Evolutionary conservation across 2,797 vertebrate species (phyloP), one percentile per base, ranked within the genome.

Genomic region (Alauda arvensis): DNA sequence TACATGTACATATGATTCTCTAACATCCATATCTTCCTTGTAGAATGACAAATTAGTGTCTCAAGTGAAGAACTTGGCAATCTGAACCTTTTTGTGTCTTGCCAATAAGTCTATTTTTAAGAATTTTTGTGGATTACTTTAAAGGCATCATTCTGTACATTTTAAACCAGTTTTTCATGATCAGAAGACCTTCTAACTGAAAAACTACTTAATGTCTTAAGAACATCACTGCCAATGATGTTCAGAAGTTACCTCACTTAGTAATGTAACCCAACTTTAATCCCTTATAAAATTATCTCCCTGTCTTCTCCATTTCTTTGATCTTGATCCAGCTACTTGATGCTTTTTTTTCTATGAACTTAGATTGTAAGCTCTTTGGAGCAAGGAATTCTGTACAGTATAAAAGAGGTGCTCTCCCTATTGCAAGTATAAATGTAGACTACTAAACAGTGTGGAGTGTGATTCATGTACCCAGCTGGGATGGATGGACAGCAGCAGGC

Each of bases 331-430:
- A 67, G 51, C 49, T 72, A 63, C 70, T 79, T 83, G 78, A 71
- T 86, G 42, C n/a, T 24, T 87, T 77, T n/a, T 92, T 90, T 84
- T 78, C 66, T 78, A 69, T 84, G 43, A 80, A 81, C 2, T 69
- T 69, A 95, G 93, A 94, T 80, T 94, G 86, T 95, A 62, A 93
- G 82, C 92, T 87, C 94, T 87, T 80, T 34, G 67, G 86, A 39
- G 92, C 88, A 51, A 76, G 90, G 86, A 83, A 26, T 66, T 78
- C 24, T 5, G 8, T 89, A 61, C 67, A 14, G 8, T 75, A 43
- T 29, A 57, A 75, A 42, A 75, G 59, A 15, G 25, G 39, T 77
- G 77, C 60, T 89, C 46, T 84, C 56, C 81, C 1, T 56, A 24
- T 48, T 51, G 26, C 72, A 62, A 72, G 18, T 52, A 24, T 83